phyloP scores from a whole-genome alignment of 1,140 invertebrate genomes.

The Micrasema minimum region DNA sequence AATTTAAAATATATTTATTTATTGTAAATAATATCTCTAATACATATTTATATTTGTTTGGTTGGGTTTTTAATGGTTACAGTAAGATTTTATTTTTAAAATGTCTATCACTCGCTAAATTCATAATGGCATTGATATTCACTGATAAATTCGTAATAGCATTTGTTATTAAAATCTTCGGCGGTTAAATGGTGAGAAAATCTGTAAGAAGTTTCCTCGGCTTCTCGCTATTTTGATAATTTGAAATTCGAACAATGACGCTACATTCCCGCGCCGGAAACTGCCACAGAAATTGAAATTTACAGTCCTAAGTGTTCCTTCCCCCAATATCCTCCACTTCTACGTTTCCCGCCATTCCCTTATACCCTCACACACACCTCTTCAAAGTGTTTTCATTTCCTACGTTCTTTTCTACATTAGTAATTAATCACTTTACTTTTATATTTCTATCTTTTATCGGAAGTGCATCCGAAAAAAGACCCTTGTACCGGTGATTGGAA shows the following conservation, averaged over 20 bases:
- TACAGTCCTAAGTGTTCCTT: slow-evolving; percentile 35
- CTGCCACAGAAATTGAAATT: slow-evolving; percentile 38
- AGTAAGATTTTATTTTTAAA: too few relatives aligned
- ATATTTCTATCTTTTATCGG: background rate
- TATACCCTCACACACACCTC: background rate
- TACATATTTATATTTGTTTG: too few relatives aligned
- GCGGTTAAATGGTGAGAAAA: slow-evolving; percentile 1
- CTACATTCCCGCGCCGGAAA: slow-evolving; percentile 29
- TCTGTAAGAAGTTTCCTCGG: background rate
- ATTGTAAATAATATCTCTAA: too few relatives aligned
- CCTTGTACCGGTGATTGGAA: too few relatives aligned
- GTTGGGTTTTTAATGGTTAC: too few relatives aligned
- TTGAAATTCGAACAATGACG: slow-evolving; percentile 36
- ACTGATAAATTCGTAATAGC: too few relatives aligned
- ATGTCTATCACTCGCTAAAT: too few relatives aligned
- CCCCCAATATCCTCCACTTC: slow-evolving; percentile 7
- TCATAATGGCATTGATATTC: too few relatives aligned
- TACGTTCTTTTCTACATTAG: background rate
- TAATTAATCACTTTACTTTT: background rate
- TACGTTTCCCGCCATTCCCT: background rate
- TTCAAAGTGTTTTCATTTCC: slow-evolving; percentile 4
- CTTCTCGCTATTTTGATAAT: slow-evolving; percentile 21
- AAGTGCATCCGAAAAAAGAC: background rate
- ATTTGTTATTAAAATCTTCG: too few relatives aligned
- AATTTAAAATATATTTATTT: too few relatives aligned